These are phyloP conservation scores for Caenorhabditis zanzibari DNA, from an alignment of 2,888 invertebrate species.

Conservation along the genomic window DNA sequence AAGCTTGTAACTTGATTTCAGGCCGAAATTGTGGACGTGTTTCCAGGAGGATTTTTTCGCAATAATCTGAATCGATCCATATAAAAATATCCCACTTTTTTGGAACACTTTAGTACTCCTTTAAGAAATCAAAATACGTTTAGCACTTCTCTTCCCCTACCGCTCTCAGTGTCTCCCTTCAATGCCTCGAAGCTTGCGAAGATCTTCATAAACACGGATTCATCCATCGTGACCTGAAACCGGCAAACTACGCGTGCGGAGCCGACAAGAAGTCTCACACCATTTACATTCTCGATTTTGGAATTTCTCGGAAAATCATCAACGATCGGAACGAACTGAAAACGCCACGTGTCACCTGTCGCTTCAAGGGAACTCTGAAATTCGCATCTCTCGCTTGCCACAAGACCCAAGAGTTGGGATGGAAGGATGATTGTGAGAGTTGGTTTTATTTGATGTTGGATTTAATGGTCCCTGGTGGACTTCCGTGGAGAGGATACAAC, in stretches of 20 bases:
- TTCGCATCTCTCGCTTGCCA: slow-evolving; percentile 80
- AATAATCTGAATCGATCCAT: no score
- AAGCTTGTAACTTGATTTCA: no score
- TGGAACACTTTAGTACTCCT: no score
- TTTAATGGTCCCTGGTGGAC: slow-evolving; percentile 62
- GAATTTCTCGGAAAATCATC: slow-evolving; percentile 76
- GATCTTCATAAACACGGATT: slow-evolving; percentile 80
- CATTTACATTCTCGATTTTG: slow-evolving; percentile 81
- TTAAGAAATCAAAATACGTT: slow-evolving; percentile 49
- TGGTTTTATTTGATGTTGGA: slow-evolving; percentile 81
- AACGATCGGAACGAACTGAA: slow-evolving; percentile 75
- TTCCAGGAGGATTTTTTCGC: no score
- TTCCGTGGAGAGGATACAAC: slow-evolving; percentile 14
- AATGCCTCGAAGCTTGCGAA: slow-evolving; percentile 80
- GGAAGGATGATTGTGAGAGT: slow-evolving; percentile 80
- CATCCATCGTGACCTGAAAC: slow-evolving; percentile 80
- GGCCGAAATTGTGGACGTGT: no score
- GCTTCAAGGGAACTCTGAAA: slow-evolving; percentile 79
- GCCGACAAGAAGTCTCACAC: slow-evolving; percentile 53
- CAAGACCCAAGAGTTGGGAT: slow-evolving; percentile 72
- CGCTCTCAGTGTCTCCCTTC: slow-evolving; percentile 73
- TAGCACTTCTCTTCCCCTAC: slow-evolving; percentile 74
- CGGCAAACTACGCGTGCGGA: slow-evolving; percentile 79
- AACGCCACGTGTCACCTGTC: slow-evolving; percentile 68
- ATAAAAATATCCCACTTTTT: no score